Base-by-base conservation (phyloP, 2,888 invertebrate species). In the Stegana nigrithorax region DNA sequence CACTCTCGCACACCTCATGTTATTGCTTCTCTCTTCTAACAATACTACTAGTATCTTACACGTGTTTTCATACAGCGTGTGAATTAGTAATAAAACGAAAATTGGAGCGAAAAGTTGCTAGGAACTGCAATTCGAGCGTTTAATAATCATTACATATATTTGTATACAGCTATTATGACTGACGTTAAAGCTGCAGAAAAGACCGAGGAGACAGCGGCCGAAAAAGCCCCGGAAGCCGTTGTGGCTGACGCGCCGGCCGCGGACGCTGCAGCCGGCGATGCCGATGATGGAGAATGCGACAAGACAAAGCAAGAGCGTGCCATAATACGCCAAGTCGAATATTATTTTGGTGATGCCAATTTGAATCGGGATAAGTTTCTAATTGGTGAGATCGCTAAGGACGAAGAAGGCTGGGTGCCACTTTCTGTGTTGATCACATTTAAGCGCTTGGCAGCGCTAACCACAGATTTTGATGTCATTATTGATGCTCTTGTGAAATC, bases 321-420 rank as follows among this genome's bases (percentile, higher is more conserved):
- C 60, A 91, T 93, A 50, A 90, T 92, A 68, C 88, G 89, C 4
- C 93, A 92, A 85, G 87, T 92, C 6, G 85, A 85, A 69, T 85
- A 85, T 62, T 86, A 85, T 39, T 94, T 93, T 88, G 97, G 98
- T 56, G 95, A 99, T 84, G 89, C 93, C 4, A 99, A 99, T 86
- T 87, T 99, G 58, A 91, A 92, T 0, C 90, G 93, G 64, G 98
- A 99, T 84, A 96, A 94, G 85, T 99, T 98, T 83, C 87, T 99
- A n/a, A 90, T 91, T 73, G 93, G 94, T 66, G 92, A 96, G 86
- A 90, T 93, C 1, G 90, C 90, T 71, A 87, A 93, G 68, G 93
- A 96, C 71, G 93, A 97, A 66, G 93, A 96, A 59, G 98, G 95
- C 2, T 96, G 98, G 98, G 90, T 99, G 19, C 90, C 94, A 0